Base-by-base conservation (phyloP, 2,113 vertebrate species). In the Prochilodus magdalenae region DNA sequence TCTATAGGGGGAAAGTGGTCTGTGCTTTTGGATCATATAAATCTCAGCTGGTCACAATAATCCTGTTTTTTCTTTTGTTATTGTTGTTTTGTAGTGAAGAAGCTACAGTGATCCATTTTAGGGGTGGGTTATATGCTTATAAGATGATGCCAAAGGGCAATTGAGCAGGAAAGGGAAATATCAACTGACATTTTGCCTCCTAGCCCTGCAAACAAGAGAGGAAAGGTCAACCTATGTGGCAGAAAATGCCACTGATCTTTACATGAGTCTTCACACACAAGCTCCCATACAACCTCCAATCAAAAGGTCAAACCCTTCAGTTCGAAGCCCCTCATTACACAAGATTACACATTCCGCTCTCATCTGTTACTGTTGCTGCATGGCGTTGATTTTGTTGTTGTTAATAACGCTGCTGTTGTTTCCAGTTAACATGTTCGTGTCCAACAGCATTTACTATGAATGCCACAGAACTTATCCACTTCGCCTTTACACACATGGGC, bases 191-290 rank as follows among this genome's bases (percentile, higher is more conserved):
- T 91, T 92, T 82, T 53, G 65, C 73, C 72, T 59, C 53, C 88
- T 82, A 90, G 82, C 81, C 73, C 75, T 7, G 80, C 88, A 89
- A 90, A 91, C 85, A 89, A 87, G 84, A 71, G 83, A 69, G 22
- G 70, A 91, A 94, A 93, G 90, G 92, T 93, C 90, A 89, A 69
- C 7, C 22, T 73, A n/a, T 87, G 70, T 80, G 82, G 76, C 79
- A 74, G 87, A 67, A 86, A 90, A 92, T 86, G 85, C 65, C 84
- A 89, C 86, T 89, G 87, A 89, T 87, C 86, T 90, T 91, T 88
- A 82, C 57, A 79, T 24, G 36, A 66, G 47, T 80, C 80, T 83
- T 80, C 73, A 80, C 73, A 85, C 70, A 85, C 24, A 79, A 83
- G 57, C 29, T 30, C 29, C 63, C 81, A 75, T 60, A 24, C 57